Conservation (phyloP, 2,888 invertebrate genomes). For the Epirrhoe alternata region DNA sequence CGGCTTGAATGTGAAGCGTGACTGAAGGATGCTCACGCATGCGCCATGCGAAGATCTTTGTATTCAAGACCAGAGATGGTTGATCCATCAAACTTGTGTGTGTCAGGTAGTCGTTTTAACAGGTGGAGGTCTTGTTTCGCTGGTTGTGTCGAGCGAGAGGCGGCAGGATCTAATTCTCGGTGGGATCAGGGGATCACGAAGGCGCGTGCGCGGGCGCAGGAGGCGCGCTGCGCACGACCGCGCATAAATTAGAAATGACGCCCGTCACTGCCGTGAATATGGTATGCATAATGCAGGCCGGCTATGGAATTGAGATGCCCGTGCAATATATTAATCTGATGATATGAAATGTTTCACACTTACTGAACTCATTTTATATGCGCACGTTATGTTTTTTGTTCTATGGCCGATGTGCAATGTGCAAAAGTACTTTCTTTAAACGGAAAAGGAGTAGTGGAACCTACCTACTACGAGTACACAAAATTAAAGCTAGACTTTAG, state of each 20-base stretch:
- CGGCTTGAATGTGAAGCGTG: constrained; percentile 59
- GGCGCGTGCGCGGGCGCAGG: constrained; percentile 53
- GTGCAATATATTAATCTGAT: constrained; percentile 37
- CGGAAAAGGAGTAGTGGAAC: too few species aligned
- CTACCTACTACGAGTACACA: too few species aligned
- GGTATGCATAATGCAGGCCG: constrained; percentile 42
- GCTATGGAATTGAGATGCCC: constrained; percentile 40
- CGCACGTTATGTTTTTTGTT: not conserved
- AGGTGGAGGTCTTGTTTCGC: constrained; percentile 42
- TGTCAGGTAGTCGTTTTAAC: constrained; percentile 23
- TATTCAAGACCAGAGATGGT: constrained; percentile 41
- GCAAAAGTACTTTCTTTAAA: not conserved
- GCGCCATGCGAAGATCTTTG: constrained; percentile 59
- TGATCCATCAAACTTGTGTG: constrained; percentile 37
- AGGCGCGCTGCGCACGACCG: constrained; percentile 68
- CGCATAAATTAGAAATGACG: constrained; percentile 74
- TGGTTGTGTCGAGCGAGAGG: constrained; percentile 51
- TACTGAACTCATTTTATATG: constrained; percentile 6
- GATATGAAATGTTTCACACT: constrained; percentile 25
- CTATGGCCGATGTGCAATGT: not conserved
- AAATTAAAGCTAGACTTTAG: too few species aligned
- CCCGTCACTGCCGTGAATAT: constrained; percentile 47
- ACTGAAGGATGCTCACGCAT: constrained; percentile 64
- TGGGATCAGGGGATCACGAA: constrained; percentile 66
- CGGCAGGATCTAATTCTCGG: constrained; percentile 67